These are phyloP conservation scores for Borostomias antarcticus DNA, from an alignment of 2,797 vertebrate genomes.

Conservation along the genomic window DNA sequence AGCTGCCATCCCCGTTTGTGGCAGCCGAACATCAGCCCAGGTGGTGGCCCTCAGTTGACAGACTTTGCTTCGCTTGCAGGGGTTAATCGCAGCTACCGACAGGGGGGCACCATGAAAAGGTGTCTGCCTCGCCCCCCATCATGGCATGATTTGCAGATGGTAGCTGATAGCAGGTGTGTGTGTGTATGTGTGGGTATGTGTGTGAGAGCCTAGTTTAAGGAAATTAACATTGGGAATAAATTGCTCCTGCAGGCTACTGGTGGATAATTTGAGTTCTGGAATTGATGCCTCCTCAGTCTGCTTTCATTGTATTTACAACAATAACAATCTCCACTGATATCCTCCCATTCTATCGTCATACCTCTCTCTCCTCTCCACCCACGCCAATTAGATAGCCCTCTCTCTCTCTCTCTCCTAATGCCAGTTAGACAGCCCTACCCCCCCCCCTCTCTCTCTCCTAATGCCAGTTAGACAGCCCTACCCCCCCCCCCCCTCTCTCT, in stretches of 20 bases:
- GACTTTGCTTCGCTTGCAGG: too few species aligned
- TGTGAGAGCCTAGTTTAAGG: slow-evolving; percentile 50
- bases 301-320: slow-evolving; percentile 37
- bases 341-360: slow-evolving; percentile 30
- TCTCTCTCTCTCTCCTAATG: slow-evolving; percentile 18
- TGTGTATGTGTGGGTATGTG: slow-evolving; percentile 15
- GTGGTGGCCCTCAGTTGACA: too few species aligned
- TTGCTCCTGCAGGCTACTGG: slow-evolving; percentile 51
- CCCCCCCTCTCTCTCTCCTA: slow-evolving; percentile 7
- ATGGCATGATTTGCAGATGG: slow-evolving; percentile 51
- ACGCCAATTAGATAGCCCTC: slow-evolving; percentile 10
- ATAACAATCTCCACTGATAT: slow-evolving; percentile 34
- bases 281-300: slow-evolving; percentile 37
- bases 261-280: slow-evolving; percentile 57
- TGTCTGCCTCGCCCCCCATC: too few species aligned
- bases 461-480: background rate
- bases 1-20: too few species aligned
- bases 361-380: background rate
- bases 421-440: background rate
- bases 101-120: too few species aligned
- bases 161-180: slow-evolving; percentile 31
- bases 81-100: too few species aligned
- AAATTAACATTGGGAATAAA: slow-evolving; percentile 57
- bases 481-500: too few species aligned
- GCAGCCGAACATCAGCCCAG: too few species aligned